phyloP scores from a whole-genome alignment of 2,113 vertebrate genomes.

The Thermophis baileyi region DNA sequence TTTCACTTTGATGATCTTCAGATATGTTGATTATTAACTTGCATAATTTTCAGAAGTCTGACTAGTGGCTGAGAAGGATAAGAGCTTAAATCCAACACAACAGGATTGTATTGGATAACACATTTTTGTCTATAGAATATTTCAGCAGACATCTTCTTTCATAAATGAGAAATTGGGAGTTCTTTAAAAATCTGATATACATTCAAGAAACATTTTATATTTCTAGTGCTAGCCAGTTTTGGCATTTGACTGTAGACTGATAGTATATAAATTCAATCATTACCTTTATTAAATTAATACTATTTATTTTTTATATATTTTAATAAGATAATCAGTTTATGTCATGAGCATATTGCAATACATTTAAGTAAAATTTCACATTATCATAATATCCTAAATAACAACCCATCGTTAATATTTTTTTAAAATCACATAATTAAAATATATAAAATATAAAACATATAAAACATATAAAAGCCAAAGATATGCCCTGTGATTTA shows the following conservation, averaged over 20 bases:
- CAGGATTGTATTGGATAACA: background rate
- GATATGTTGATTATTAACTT: background rate
- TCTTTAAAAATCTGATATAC: background rate
- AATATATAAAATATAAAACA: background rate
- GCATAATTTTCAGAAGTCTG: background rate
- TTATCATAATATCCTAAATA: background rate
- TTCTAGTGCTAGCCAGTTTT: background rate
- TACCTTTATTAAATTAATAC: background rate
- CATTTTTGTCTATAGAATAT: background rate
- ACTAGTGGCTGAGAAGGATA: background rate
- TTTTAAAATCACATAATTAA: background rate
- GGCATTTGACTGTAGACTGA: background rate
- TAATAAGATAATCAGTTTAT: background rate
- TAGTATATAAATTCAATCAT: background rate
- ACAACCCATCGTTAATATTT: background rate
- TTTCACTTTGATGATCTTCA: background rate
- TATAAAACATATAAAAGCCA: background rate
- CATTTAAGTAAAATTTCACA: background rate
- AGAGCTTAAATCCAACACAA: background rate
- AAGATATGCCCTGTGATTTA: background rate
- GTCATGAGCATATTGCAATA: background rate
- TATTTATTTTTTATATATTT: background rate
- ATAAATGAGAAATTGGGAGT: background rate
- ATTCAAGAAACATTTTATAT: background rate
- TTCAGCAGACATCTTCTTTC: background rate